Evolutionary conservation across 2,888 invertebrate species (phyloP).

Genomic region (Girardia tigrina): DNA sequence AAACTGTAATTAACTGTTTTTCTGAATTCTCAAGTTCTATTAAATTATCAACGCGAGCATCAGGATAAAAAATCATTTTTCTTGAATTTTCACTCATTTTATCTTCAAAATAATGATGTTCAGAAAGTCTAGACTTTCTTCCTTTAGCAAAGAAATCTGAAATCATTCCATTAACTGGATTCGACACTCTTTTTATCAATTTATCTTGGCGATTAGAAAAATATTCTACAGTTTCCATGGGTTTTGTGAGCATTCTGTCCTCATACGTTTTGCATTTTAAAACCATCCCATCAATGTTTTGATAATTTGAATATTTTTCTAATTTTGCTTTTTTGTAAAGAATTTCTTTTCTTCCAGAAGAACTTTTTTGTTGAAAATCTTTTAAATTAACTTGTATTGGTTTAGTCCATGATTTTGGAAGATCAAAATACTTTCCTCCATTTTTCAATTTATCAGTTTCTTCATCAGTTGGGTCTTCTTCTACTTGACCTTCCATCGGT

Average conservation of each 20-base stretch:
- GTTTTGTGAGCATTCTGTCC: slow-evolving; percentile 45
- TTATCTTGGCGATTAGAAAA: slow-evolving; percentile 47
- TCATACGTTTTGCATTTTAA: slow-evolving; percentile 48
- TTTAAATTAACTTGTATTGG: slow-evolving; percentile 43
- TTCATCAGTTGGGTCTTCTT: slow-evolving; percentile 45
- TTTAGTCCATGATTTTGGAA: slow-evolving; percentile 50
- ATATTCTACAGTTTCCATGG: slow-evolving; percentile 43
- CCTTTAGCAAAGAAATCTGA: slow-evolving; percentile 46
- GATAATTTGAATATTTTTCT: slow-evolving; percentile 66
- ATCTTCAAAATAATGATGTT: slow-evolving; percentile 45
- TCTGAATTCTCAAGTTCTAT: slow-evolving; percentile 48
- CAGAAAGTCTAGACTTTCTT: slow-evolving; percentile 45
- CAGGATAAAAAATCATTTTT: slow-evolving; percentile 55
- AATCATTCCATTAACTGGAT: slow-evolving; percentile 43
- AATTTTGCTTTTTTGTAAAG: slow-evolving; percentile 63
- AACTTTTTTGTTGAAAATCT: slow-evolving; percentile 57
- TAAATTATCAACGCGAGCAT: slow-evolving; percentile 62
- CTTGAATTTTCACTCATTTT: slow-evolving; percentile 52
- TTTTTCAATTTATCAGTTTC: slow-evolving; percentile 38
- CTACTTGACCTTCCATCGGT: slow-evolving; percentile 43
- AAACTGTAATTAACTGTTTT: slow-evolving; percentile 47
- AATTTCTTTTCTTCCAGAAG: slow-evolving; percentile 56
- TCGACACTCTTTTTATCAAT: slow-evolving; percentile 42
- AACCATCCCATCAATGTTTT: slow-evolving; percentile 61
- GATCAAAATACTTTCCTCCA: slow-evolving; percentile 45